Base-by-base conservation (phyloP, 2,888 invertebrate genomes). In the Andrena trimmerana region DNA sequence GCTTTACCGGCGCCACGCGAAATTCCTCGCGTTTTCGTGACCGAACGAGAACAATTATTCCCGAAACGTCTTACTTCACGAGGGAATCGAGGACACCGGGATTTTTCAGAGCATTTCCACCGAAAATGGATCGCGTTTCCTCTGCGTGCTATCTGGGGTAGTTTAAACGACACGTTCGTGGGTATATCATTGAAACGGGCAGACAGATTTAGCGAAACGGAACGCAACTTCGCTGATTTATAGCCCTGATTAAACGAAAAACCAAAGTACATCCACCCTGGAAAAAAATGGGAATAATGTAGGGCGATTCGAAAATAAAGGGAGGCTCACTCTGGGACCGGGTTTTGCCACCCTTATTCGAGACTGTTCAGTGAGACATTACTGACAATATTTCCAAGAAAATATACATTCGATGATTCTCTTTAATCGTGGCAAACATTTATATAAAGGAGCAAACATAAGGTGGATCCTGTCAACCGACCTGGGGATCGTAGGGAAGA, bases 11-110 rank as follows among this genome's bases (percentile, higher is more conserved):
- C 13, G 42, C 42, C 42, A 42, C 42, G 42, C 42, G 10, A 67
- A 62, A 54, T 80, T 67, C 62, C 52, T 67, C 33, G n/a, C 6
- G 27, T 62, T 54, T 57, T 52, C 52, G 42, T 13, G 60, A 20
- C 48, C 62, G n/a, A 50, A 10, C 52, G 31, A 13, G 60, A 62
- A 50, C 71, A 63, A 79, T 79, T 67, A 71, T 29, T 50, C 67
- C 1, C 1, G n/a, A 27, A 54, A 42, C 66, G 48, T 77, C 67
- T 67, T 33, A 10, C 42, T 73, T 6, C 4, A 4, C 6, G 10
- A 8, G 24, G 10, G 24, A 57, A 70, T 65, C 62, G 69, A n/a
- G 59, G n/a, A 33, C 66, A 10, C 36, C 42, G 24, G 57, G 63
- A 65, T 74, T 59, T 33, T 33, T 50, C 20, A 16, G 5, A 16